Evolutionary conservation across 2,797 vertebrate genomes (phyloP).

Genomic region (Melopsittacus undulatus): DNA sequence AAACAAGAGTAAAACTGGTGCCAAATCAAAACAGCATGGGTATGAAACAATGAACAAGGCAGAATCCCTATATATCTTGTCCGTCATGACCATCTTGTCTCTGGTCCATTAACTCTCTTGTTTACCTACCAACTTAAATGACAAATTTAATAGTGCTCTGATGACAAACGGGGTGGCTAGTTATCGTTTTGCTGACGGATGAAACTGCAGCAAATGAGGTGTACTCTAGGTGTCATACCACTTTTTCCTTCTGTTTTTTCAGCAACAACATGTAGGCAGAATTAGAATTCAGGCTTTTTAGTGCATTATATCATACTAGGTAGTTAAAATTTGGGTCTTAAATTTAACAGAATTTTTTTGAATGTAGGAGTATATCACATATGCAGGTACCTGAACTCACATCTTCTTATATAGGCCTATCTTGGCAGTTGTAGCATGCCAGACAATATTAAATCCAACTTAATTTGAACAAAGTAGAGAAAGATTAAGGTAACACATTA

Average conservation of each 20-base stretch:
- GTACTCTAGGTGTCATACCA: neutral
- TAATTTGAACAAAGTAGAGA: neutral
- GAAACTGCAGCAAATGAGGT: neutral
- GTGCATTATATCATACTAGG: neutral
- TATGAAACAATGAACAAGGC: neutral
- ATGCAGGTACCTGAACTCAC: neutral
- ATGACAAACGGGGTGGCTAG: conserved; percentile 41
- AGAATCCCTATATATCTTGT: conserved; percentile 31
- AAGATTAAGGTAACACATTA: neutral
- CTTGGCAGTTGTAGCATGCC: neutral
- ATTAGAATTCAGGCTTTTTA: neutral
- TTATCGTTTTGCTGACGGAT: conserved; percentile 31
- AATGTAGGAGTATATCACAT: neutral
- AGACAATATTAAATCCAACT: neutral
- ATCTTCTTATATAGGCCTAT: neutral
- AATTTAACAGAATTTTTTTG: neutral
- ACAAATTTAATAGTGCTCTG: conserved; percentile 28
- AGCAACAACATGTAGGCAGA: neutral
- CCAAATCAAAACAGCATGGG: neutral
- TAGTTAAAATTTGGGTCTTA: neutral
- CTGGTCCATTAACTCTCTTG: conserved; percentile 55
- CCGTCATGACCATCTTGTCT: neutral
- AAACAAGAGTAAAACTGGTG: conserved; percentile 4
- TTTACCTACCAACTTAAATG: conserved; percentile 42
- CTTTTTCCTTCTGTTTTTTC: neutral